Evolutionary conservation across 2,888 invertebrate species (phyloP).

Genomic region (Parnassius glacialis): DNA sequence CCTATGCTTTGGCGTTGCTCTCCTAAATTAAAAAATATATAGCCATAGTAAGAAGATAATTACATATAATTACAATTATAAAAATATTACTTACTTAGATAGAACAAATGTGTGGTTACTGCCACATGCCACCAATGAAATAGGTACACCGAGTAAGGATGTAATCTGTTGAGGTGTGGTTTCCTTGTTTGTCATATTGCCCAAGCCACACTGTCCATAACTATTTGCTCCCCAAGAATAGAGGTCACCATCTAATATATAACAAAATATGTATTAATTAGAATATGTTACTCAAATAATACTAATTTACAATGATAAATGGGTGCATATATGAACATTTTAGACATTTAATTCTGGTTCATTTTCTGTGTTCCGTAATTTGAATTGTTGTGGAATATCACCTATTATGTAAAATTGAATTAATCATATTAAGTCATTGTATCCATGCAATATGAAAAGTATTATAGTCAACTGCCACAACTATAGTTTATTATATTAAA

Average conservation of each 20-base stretch:
- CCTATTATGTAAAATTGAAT: background rate
- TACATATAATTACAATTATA: conserved; percentile 1
- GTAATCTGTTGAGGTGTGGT: conserved; percentile 83
- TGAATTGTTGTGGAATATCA: too few relatives aligned
- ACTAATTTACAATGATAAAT: too few relatives aligned
- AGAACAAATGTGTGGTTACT: conserved; percentile 90
- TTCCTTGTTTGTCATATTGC: conserved; percentile 80
- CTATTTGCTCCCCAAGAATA: conserved; percentile 92
- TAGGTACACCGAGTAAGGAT: conserved; percentile 87
- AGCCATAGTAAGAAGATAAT: background rate
- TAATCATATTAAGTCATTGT: background rate
- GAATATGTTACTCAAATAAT: too few relatives aligned
- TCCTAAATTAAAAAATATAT: too few relatives aligned
- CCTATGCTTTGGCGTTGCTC: too few relatives aligned
- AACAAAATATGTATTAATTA: conserved; percentile 1
- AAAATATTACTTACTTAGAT: conserved; percentile 81
- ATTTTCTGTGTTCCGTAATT: too few relatives aligned
- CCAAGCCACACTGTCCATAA: conserved; percentile 90
- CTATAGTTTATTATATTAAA: background rate
- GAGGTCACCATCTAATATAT: conserved; percentile 87
- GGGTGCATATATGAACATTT: too few relatives aligned
- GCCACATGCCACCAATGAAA: conserved; percentile 89
- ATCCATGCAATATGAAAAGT: background rate
- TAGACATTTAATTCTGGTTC: too few relatives aligned
- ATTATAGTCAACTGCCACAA: background rate